phyloP scores from a whole-genome alignment of 30 jellyfish, hydroid and myxozoan genomes.

The Sanderia malayensis region DNA sequence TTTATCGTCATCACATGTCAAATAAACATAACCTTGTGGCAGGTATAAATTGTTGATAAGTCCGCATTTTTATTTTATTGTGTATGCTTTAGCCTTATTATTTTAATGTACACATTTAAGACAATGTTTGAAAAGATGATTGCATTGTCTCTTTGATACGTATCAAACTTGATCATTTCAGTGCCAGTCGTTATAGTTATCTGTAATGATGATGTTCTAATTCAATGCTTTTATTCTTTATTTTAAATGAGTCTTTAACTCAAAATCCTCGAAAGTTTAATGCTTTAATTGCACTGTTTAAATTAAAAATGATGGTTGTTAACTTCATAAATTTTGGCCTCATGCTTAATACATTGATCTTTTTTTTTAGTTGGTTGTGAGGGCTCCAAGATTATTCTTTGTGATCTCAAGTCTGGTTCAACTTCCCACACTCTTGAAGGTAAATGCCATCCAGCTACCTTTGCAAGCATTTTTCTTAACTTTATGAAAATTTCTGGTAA shows the following conservation, averaged over 20 bases:
- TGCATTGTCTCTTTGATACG: neutral
- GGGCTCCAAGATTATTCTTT: constrained; percentile 32
- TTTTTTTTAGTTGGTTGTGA: constrained; percentile 61
- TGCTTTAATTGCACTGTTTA: neutral
- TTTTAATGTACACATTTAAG: neutral
- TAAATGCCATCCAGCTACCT: neutral
- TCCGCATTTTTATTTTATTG: neutral
- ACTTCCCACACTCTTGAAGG: constrained; percentile 62
- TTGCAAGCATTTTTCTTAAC: too few species aligned
- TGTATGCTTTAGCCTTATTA: neutral
- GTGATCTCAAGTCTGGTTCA: constrained; percentile 68
- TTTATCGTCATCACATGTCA: constrained; percentile 61
- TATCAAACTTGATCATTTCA: neutral
- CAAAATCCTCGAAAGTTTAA: neutral
- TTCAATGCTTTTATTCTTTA: too few species aligned
- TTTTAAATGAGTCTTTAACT: neutral
- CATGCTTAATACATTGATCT: neutral
- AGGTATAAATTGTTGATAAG: constrained; percentile 17
- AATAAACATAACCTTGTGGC: constrained; percentile 59
- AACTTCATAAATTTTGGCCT: neutral
- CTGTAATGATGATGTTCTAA: neutral
- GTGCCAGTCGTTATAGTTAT: neutral
- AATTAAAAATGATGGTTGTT: neutral
- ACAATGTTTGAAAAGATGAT: neutral
- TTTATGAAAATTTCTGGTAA: too few species aligned